A percentile compares a stretch with the other conserved stretches of the same genome.
phyloP scores from a whole-genome alignment of 2,797 vertebrate genomes.

The Odontamblyopus rebecca region DNA sequence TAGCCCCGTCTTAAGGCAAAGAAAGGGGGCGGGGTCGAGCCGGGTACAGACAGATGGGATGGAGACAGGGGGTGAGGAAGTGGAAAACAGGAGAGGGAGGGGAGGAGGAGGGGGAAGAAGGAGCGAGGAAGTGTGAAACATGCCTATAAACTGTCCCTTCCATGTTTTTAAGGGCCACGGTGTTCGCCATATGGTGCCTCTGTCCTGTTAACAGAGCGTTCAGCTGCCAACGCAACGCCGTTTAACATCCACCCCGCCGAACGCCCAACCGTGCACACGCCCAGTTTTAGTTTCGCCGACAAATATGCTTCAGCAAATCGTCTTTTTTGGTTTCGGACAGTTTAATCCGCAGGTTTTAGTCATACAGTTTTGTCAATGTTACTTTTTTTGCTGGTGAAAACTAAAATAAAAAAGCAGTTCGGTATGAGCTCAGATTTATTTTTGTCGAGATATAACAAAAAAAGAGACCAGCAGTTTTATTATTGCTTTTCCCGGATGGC shows the following conservation, averaged over 20 bases:
- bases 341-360: no score
- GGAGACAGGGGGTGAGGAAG: conserved; percentile 35
- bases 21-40: conserved; percentile 6
- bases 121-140: conserved; percentile 82
- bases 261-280: conserved; percentile 29
- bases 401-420: no score
- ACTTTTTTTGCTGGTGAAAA: no score
- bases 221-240: conserved; percentile 67
- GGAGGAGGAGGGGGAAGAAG: conserved; percentile 47
- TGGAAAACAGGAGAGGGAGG: conserved; percentile 28
- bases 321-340: no score
- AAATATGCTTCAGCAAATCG: background rate
- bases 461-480: no score
- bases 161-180: conserved; percentile 67
- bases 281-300: conserved; percentile 54
- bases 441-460: no score
- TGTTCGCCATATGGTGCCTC: conserved; percentile 73
- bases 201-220: conserved; percentile 75
- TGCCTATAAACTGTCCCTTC: conserved; percentile 76
- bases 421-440: no score
- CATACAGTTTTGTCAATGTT: no score
- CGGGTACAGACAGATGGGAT: conserved; percentile 44
- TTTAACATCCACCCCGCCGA: conserved; percentile 64
- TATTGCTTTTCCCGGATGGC: no score
- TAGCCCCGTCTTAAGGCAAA: conserved; percentile 22